A percentile compares a stretch with the other conserved stretches of the same genome.
Evolutionary conservation across 2,113 vertebrate genomes (phyloP).

Genomic region (Triplophysa dalaica): DNA sequence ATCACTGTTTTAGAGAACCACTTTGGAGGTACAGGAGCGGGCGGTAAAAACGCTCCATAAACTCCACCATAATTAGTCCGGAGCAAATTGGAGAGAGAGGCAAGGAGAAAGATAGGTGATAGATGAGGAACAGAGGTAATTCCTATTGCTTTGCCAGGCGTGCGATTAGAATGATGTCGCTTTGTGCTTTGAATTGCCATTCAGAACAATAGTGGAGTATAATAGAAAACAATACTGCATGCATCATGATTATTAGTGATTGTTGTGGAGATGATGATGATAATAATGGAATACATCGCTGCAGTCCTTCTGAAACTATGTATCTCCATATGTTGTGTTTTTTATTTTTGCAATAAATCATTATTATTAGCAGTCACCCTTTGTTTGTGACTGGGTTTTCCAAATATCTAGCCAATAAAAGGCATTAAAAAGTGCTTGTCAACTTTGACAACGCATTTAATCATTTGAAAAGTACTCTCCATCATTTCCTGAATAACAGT

Average conservation of each 20-base stretch:
- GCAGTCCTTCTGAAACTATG: no score
- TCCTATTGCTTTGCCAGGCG: slow-evolving; percentile 38
- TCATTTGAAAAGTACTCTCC: no score
- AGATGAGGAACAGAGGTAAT: slow-evolving; percentile 44
- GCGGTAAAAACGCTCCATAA: slow-evolving; percentile 55
- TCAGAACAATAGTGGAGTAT: slow-evolving; percentile 8
- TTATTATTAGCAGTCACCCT: no score
- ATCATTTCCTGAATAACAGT: no score
- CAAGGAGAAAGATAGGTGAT: slow-evolving; percentile 43
- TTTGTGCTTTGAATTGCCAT: slow-evolving; percentile 11
- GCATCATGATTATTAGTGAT: not conserved
- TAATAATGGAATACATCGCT: not conserved
- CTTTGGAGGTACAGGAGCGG: slow-evolving; percentile 46
- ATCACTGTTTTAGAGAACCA: slow-evolving; percentile 59
- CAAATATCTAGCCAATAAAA: no score
- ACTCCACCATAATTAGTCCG: slow-evolving; percentile 53
- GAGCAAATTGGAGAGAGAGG: slow-evolving; percentile 51
- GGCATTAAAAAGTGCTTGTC: no score
- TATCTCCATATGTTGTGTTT: no score
- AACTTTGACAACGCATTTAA: no score
- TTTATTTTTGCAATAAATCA: no score
- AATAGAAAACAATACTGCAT: not conserved
- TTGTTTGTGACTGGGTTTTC: no score
- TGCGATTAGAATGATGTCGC: slow-evolving; percentile 5
- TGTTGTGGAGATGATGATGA: not conserved